Evolutionary conservation across 2,888 invertebrate species (phyloP), one percentile per base, ranked within the genome.

Genomic region (Pediacus dermestoides): DNA sequence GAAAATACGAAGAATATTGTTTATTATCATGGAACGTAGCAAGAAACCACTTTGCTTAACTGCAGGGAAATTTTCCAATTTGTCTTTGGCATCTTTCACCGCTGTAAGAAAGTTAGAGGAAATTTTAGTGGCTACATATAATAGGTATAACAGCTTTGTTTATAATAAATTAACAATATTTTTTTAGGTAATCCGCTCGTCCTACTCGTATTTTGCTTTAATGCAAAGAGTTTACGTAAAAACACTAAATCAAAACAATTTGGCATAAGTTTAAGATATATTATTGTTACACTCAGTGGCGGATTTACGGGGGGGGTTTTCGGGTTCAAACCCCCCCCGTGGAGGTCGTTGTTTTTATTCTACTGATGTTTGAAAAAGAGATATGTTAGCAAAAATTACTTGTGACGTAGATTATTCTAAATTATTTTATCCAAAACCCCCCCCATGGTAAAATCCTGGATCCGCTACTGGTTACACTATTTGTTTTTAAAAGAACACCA

Each of bases 11-110:
- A 53, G 48, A 40, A 43, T 45, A 1, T 16, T 60, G 23, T 52
- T 54, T 30, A 47, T 56, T 8, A 55, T 58, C 10, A 57, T 54
- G 52, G 57, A 58, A 46, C 34, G 56, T 16, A 45, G 53, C 7
- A 57, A 52, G 41, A 45, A 51, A 13, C 58, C 58, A 7, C 21
- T 57, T 12, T 37, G 42, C 22, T 36, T 60, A 23, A 58, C 55
- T 2, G 55, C 57, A 4, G 52, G 55, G 22, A 55, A 56, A 37
- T 57, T 58, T 41, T 41, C 55, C 4, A 41, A 39, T 28, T 38
- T 58, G 10, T 58, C 60, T 8, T 39, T 58, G 26, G 26, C 44
- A 8, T 47, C 56, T 1, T 42, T 53, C 4, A 28, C 46, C 18
- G 16, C 42, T 2, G 53, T 54, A 48, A 34, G 48, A 36, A 34